Evolutionary conservation across 2,797 vertebrate species (phyloP), one percentile per base, ranked within the genome.

Genomic region (Austrolebias charrua): DNA sequence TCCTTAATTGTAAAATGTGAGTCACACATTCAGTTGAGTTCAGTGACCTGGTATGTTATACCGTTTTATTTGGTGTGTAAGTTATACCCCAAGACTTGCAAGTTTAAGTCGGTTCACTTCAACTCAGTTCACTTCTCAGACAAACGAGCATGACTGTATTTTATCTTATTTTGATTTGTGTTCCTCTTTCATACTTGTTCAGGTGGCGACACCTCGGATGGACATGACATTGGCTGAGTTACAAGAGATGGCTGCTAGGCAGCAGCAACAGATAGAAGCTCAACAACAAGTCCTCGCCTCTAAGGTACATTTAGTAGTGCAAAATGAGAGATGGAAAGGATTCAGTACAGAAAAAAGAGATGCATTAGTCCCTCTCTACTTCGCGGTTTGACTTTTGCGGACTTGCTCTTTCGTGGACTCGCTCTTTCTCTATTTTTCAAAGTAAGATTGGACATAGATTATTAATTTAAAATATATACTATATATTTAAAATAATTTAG

Each of bases 221-320:
- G 97, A 98, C 82, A 95, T 98, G 95, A 98, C 96, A 0, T 86
- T 99, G 60, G 91, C 95, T 0, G 97, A 99, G 83, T 92, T 99
- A 38, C 97, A 99, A 84, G 97, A 99, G 71, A 99, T 99, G 97
- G 97, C 98, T 6, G 90, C 96, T 44, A 92, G 97, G 57, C 98
- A 99, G 63, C 98, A 99, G 89, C 96, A 97, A 14, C 96, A 99
- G 87, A 99, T 99, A 42, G 97, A 99, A 56, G 79, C 93, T 58
- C 97, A 99, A 62, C 96, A 98, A 47, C 95, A 97, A 69, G 93
- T 98, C 76, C 90, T 99, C 44, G 93, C 96, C 49, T 95, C 95
- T 28, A 98, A 98, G 96, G 98, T 98, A 88, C 43, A 58, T 79
- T 57, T 63, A 74, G 15, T 33, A 63, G 52, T 50, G 29, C 12